Evolutionary conservation across 2,113 vertebrate species (phyloP).

Genomic region (Leptodactylus fuscus): DNA sequence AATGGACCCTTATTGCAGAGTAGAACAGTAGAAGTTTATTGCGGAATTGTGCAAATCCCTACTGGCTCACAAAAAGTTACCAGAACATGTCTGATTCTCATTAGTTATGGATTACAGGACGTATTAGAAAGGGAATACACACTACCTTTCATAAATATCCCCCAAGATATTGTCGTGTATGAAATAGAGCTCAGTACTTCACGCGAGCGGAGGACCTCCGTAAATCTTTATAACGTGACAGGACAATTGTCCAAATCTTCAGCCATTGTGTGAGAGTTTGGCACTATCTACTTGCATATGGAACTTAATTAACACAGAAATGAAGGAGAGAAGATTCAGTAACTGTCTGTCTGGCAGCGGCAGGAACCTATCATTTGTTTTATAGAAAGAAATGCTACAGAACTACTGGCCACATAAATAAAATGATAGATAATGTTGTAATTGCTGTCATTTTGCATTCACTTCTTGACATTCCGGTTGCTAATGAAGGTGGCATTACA

Average conservation of each 20-base stretch:
- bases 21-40: no score
- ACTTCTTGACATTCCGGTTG: constrained; percentile 29
- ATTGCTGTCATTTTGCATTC: constrained; percentile 42
- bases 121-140: background rate
- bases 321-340: constrained; percentile 55
- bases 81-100: no score
- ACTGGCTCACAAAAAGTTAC: background rate
- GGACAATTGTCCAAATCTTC: constrained; percentile 24
- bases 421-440: constrained; percentile 45
- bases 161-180: background rate
- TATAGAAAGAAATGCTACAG: background rate
- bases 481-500: constrained; percentile 29
- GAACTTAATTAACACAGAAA: constrained; percentile 47
- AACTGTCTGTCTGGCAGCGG: constrained; percentile 46
- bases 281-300: constrained; percentile 18
- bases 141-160: background rate
- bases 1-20: no score
- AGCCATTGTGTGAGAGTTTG: constrained; percentile 31
- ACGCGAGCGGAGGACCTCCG: background rate
- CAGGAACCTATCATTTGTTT: constrained; percentile 41
- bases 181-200: background rate
- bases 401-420: constrained; percentile 46
- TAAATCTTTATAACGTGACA: constrained; percentile 51
- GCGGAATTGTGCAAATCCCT: background rate
- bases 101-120: background rate